These are phyloP conservation scores for Andinoacara biseriatus DNA, from an alignment of 2,113 vertebrate genomes.

Conservation along the genomic window DNA sequence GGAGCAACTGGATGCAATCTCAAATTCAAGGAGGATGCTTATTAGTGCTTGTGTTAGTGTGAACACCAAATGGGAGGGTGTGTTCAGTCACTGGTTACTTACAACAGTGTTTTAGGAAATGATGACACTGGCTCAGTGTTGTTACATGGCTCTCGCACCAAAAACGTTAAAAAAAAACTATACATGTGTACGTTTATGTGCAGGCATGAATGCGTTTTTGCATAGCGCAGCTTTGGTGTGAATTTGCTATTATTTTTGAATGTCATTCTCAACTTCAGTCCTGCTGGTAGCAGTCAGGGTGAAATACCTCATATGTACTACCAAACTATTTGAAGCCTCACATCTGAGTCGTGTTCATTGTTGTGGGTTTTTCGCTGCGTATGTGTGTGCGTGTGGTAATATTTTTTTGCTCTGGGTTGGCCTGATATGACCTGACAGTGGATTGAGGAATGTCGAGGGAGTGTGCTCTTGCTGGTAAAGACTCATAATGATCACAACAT, in stretches of 20 bases:
- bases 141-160: no score
- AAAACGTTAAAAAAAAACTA: not conserved
- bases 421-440: constrained; percentile 30
- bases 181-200: rapidly evolving
- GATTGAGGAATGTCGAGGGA: constrained; percentile 51
- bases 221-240: not conserved
- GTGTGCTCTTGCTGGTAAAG: not conserved
- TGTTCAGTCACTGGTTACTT: not conserved
- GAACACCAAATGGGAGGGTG: not conserved
- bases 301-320: not conserved
- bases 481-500: constrained; percentile 10
- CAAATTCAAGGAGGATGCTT: not conserved
- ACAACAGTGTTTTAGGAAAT: not conserved
- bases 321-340: not conserved
- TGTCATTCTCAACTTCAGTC: not conserved
- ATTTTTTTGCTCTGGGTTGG: not conserved
- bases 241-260: not conserved
- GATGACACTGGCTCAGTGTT: not conserved
- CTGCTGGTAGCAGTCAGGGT: not conserved
- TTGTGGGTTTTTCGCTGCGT: not conserved
- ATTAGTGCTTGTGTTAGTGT: not conserved
- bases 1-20: not conserved
- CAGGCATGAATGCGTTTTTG: rapidly evolving
- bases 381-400: not conserved
- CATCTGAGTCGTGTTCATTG: constrained; percentile 3